These are phyloP conservation scores for Andrena bucephala DNA, from an alignment of 2,888 invertebrate species.

Conservation along the genomic window DNA sequence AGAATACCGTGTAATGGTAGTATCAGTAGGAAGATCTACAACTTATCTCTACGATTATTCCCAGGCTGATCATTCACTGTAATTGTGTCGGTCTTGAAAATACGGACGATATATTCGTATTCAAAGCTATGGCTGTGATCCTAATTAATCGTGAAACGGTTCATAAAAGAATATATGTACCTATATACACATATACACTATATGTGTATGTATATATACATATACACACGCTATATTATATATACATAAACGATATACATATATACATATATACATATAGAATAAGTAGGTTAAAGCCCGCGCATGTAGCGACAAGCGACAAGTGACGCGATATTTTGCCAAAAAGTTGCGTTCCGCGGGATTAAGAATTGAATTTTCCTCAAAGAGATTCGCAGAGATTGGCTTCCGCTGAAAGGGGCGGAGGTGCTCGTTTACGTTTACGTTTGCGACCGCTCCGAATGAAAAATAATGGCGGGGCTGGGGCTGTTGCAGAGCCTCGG, in stretches of 20 bases:
- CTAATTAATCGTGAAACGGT: constrained; percentile 80
- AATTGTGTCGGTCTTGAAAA: constrained; percentile 81
- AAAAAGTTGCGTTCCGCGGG: constrained; percentile 66
- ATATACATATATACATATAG: constrained; percentile 11
- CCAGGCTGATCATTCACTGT: constrained; percentile 73
- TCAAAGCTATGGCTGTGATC: constrained; percentile 85
- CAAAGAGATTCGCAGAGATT: constrained; percentile 1
- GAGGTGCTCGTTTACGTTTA: constrained; percentile 10
- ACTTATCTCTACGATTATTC: constrained; percentile 79
- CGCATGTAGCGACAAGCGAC: constrained; percentile 52
- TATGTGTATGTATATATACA: constrained; percentile 30
- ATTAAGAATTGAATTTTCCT: constrained; percentile 43
- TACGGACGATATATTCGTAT: constrained; percentile 83
- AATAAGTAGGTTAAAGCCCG: constrained; percentile 58
- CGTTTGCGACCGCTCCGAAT: constrained; percentile 4
- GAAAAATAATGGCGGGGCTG: not conserved
- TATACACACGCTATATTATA: constrained; percentile 41
- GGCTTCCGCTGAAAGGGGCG: not conserved
- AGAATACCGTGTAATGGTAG: constrained; percentile 34
- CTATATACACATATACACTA: constrained; percentile 45
- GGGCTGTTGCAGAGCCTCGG: not conserved
- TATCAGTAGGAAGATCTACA: constrained; percentile 68
- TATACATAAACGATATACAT: constrained; percentile 35
- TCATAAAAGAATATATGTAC: constrained; percentile 71
- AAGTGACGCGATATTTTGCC: constrained; percentile 71